phyloP scores from a whole-genome alignment of 2,113 vertebrate species.

The Sceloporus tristichus region DNA sequence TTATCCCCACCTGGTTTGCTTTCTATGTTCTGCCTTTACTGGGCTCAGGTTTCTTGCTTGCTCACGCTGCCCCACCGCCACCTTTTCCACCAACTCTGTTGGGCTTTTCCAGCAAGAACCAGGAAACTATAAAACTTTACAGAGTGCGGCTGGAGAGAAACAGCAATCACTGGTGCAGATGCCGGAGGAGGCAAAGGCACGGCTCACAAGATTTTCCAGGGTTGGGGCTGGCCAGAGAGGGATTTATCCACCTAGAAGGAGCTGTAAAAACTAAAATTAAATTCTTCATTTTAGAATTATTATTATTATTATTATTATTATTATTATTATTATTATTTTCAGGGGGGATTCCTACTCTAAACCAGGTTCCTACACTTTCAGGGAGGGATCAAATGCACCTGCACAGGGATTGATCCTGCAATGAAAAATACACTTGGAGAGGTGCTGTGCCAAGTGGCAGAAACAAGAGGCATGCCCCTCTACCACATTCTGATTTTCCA shows the following conservation, averaged over 20 bases:
- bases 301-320: conserved; percentile 34
- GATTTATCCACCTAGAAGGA: conserved; percentile 74
- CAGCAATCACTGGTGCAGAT: conserved; percentile 69
- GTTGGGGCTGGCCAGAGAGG: conserved; percentile 71
- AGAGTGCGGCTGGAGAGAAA: conserved; percentile 78
- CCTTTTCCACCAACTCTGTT: conserved; percentile 38
- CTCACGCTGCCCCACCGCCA: not conserved
- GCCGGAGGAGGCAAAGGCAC: conserved; percentile 68
- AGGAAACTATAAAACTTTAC: conserved; percentile 79
- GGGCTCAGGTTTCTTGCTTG: conserved; percentile 42
- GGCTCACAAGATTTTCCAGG: conserved; percentile 76
- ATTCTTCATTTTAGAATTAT: conserved; percentile 69
- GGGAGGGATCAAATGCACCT: conserved; percentile 52
- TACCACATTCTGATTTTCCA: too few relatives aligned
- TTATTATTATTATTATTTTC: not conserved
- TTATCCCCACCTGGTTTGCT: rapidly evolving
- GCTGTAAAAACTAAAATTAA: conserved; percentile 76
- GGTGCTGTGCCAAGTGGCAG: not conserved
- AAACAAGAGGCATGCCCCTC: not conserved
- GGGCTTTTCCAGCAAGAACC: conserved; percentile 68
- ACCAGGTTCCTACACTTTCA: not conserved
- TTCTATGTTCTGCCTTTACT: not conserved
- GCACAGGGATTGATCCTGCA: not conserved
- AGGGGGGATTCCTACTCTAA: conserved; percentile 37
- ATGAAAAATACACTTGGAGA: not conserved